Conservation (phyloP, 2,888 invertebrate genomes). For the Mycalesis mineus region DNA sequence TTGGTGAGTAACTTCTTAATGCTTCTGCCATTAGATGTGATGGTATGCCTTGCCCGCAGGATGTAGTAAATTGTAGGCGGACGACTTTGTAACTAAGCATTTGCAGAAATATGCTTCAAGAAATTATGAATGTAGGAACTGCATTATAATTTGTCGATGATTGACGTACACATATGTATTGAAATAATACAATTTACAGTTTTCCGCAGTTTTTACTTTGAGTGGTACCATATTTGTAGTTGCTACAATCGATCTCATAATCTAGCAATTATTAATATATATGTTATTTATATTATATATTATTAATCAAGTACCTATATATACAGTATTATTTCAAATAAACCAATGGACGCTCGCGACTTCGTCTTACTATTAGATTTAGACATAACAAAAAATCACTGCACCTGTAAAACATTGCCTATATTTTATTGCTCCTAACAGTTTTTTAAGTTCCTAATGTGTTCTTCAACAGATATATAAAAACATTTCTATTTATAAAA, state of each 20-base stretch:
- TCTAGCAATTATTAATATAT: neutral
- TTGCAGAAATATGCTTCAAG: neutral
- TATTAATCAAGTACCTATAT: too few species aligned
- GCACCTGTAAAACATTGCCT: too few species aligned
- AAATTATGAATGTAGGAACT: neutral
- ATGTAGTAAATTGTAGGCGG: slow-evolving; percentile 54
- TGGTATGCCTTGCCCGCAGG: slow-evolving; percentile 38
- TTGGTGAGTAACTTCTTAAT: slow-evolving; percentile 46
- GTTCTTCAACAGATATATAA: too few species aligned
- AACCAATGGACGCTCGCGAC: too few species aligned
- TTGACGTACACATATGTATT: neutral
- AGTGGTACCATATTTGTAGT: neutral
- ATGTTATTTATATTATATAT: too few species aligned
- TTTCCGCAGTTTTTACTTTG: neutral
- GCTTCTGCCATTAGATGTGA: slow-evolving; percentile 29
- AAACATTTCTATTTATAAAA: too few species aligned
- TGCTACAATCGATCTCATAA: neutral
- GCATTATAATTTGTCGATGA: neutral
- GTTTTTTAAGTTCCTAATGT: too few species aligned
- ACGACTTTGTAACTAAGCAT: slow-evolving; percentile 22
- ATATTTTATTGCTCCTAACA: too few species aligned
- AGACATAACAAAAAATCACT: too few species aligned
- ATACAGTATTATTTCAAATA: too few species aligned
- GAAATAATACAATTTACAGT: neutral
- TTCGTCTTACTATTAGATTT: too few species aligned